Conservation (phyloP, 2,797 vertebrate genomes). For the Eutrigla gurnardus region DNA sequence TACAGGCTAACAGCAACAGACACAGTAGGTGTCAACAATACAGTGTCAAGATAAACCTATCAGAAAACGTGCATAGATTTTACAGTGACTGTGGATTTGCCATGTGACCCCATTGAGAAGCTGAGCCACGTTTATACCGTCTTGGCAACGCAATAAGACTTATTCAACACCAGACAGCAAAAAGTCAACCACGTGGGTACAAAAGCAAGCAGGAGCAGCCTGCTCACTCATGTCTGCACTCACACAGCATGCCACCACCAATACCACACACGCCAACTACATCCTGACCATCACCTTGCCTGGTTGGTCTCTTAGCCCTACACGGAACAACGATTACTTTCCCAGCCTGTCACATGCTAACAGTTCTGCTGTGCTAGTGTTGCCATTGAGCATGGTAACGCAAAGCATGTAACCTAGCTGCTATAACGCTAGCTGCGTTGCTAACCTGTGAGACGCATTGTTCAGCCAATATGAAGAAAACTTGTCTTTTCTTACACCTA, state of each 20-base stretch:
- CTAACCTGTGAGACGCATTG: neutral
- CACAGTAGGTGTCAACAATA: neutral
- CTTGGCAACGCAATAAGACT: neutral
- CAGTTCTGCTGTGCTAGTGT: rapidly evolving
- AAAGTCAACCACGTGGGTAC: constrained; percentile 25
- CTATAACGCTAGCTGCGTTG: neutral
- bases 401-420: neutral
- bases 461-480: neutral
- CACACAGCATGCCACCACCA: too few species aligned
- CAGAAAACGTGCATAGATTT: neutral
- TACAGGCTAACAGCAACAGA: neutral
- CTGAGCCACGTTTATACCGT: neutral
- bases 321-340: neutral
- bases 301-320: constrained; percentile 8
- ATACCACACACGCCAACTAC: neutral
- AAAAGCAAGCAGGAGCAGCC: neutral
- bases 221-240: too few species aligned
- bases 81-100: neutral
- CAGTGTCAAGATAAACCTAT: neutral
- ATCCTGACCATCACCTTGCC: neutral
- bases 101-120: neutral
- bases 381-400: too few species aligned
- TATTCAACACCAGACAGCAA: neutral
- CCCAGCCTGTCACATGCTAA: neutral
- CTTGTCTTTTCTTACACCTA: neutral